phyloP scores from a whole-genome alignment of 2,888 invertebrate species.

The Brachynemurus nebulosus region DNA sequence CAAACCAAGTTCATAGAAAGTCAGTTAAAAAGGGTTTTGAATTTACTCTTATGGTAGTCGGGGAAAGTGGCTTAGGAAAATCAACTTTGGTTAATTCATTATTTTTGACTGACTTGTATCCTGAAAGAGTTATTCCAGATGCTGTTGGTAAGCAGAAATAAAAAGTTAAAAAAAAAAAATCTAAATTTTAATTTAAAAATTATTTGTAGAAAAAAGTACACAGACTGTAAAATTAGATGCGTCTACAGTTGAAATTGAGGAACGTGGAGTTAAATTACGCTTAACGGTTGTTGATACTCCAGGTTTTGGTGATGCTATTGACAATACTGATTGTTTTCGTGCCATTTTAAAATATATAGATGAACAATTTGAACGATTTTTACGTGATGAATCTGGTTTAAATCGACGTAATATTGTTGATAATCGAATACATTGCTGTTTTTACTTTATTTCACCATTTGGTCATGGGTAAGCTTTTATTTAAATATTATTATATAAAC shows the following conservation, averaged over 20 bases:
- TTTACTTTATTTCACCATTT: conserved; percentile 94
- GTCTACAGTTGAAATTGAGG: conserved; percentile 93
- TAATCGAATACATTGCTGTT: conserved; percentile 94
- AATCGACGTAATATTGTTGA: conserved; percentile 94
- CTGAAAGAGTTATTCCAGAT: conserved; percentile 78
- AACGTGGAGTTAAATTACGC: conserved; percentile 83
- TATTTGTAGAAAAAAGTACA: conserved; percentile 62
- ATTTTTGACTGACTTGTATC: conserved; percentile 89
- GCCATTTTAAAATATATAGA: conserved; percentile 95
- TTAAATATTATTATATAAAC: no score
- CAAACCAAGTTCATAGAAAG: conserved; percentile 93
- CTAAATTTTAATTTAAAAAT: not conserved
- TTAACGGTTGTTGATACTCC: conserved; percentile 93
- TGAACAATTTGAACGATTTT: conserved; percentile 87
- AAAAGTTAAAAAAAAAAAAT: not conserved
- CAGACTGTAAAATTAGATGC: conserved; percentile 90
- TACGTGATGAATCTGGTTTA: conserved; percentile 86
- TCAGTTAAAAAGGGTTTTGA: conserved; percentile 97
- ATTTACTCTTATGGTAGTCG: conserved; percentile 94
- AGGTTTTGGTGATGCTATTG: conserved; percentile 90
- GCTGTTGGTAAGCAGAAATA: conserved; percentile 64
- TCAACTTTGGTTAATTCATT: conserved; percentile 91
- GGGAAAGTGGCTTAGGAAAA: conserved; percentile 82
- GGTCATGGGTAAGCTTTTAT: conserved; percentile 86
- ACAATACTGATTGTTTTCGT: conserved; percentile 87